phyloP scores from a whole-genome alignment of 2,888 invertebrate species.

The Tetropium fuscum region DNA sequence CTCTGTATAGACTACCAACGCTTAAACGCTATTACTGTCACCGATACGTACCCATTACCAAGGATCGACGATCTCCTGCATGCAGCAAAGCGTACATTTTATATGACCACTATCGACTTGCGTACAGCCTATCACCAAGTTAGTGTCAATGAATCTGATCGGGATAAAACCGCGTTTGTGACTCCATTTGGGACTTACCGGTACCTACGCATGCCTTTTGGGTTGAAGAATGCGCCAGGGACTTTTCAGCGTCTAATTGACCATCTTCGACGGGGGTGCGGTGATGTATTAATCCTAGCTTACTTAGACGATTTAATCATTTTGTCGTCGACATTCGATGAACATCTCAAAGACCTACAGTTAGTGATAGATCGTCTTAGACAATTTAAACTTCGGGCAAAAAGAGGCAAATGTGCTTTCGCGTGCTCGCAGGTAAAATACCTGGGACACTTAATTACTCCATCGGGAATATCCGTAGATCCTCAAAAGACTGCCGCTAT shows the following conservation, averaged over 20 bases:
- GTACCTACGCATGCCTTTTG: conserved; percentile 42
- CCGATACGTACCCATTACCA: conserved; percentile 37
- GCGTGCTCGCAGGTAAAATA: conserved; percentile 33
- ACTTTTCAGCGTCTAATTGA: conserved; percentile 45
- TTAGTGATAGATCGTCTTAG: conserved; percentile 35
- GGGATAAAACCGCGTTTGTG: conserved; percentile 21
- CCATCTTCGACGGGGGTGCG: conserved; percentile 30
- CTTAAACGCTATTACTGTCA: conserved; percentile 35
- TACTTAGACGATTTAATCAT: conserved; percentile 47
- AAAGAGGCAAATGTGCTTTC: conserved; percentile 43
- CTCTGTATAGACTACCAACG: conserved; percentile 38
- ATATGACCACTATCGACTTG: conserved; percentile 27
- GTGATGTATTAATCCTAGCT: conserved; percentile 23
- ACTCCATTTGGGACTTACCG: conserved; percentile 49
- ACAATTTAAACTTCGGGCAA: conserved; percentile 36
- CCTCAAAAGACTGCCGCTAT: conserved; percentile 44
- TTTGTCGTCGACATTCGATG: conserved; percentile 37
- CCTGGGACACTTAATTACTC: conserved; percentile 38
- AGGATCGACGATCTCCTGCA: conserved; percentile 39
- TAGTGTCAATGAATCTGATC: conserved; percentile 1
- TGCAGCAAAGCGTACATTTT: conserved; percentile 17
- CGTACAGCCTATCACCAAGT: conserved; percentile 18
- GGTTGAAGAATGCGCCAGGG: conserved; percentile 39
- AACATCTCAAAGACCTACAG: conserved; percentile 41
- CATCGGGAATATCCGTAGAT: conserved; percentile 34